A percentile compares a stretch with the other conserved stretches of the same genome.
phyloP scores from a whole-genome alignment of 2,888 invertebrate genomes.

The Volucella zonaria region DNA sequence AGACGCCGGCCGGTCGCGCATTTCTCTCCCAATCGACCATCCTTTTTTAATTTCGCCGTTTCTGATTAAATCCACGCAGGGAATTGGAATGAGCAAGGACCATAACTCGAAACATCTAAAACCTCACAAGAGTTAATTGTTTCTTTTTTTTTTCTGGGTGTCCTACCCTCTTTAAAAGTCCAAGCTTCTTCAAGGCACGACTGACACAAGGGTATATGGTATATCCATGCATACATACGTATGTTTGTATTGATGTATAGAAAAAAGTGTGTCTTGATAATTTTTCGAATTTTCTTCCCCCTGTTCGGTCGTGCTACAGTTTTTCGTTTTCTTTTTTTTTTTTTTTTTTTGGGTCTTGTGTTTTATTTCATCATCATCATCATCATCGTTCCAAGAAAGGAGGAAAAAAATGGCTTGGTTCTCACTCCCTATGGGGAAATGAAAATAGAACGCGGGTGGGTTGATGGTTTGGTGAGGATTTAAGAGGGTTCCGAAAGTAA shows the following conservation, averaged over 20 bases:
- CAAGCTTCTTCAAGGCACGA: conserved; percentile 13
- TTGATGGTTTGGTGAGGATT: conserved; percentile 35
- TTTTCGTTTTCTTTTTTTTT: conserved; percentile 41
- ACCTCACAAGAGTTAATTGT: conserved; percentile 67
- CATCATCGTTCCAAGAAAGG: conserved; percentile 32
- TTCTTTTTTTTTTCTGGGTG: conserved; percentile 50
- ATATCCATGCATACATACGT: neutral
- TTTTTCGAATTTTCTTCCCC: conserved; percentile 53
- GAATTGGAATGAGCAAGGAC: neutral
- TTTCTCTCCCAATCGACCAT: conserved; percentile 49
- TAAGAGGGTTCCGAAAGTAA: conserved; percentile 63
- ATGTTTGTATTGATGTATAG: neutral
- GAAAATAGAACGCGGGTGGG: conserved; percentile 60
- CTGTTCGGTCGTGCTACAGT: conserved; percentile 25
- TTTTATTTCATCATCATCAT: conserved; percentile 71
- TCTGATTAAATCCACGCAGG: conserved; percentile 60
- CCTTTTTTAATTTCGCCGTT: conserved; percentile 71
- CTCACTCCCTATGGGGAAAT: conserved; percentile 42
- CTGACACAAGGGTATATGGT: neutral
- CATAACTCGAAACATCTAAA: conserved; percentile 42
- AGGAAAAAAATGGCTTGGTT: conserved; percentile 54
- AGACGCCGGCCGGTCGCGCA: conserved; percentile 25
- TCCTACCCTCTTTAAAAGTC: conserved; percentile 7
- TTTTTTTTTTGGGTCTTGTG: conserved; percentile 61
- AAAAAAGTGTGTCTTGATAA: conserved; percentile 63